A percentile compares a stretch with the other conserved stretches of the same genome.
Evolutionary conservation across 1,140 invertebrate genomes (phyloP).

Genomic region (Lordiphosa clarofinis): DNA sequence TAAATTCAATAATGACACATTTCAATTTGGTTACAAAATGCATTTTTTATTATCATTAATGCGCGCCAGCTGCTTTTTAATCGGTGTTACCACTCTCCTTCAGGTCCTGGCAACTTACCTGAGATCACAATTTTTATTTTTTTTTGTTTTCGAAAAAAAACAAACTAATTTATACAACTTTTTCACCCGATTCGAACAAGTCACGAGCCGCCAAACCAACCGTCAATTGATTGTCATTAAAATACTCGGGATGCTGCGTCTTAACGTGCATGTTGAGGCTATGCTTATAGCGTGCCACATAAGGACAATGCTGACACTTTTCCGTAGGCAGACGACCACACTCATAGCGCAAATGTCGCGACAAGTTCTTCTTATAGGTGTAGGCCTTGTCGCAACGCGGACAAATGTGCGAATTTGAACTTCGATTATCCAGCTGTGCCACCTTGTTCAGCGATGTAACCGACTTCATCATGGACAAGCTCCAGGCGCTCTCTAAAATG

Average conservation of each 20-base stretch:
- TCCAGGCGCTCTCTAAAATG: constrained; percentile 66
- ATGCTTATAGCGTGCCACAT: constrained; percentile 82
- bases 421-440: constrained; percentile 9
- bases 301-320: constrained; percentile 82
- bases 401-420: constrained; percentile 73
- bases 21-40: constrained; percentile 66
- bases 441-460: constrained; percentile 71
- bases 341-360: constrained; percentile 82
- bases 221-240: not conserved
- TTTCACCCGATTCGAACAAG: constrained; percentile 20
- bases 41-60: constrained; percentile 64
- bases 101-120: constrained; percentile 46
- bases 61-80: not conserved
- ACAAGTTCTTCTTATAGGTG: constrained; percentile 82
- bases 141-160: too few relatives aligned
- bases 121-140: not conserved
- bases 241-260: constrained; percentile 67
- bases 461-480: constrained; percentile 59
- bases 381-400: constrained; percentile 83
- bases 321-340: constrained; percentile 83
- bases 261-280: constrained; percentile 81
- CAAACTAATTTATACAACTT: not conserved
- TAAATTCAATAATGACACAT: constrained; percentile 73
- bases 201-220: constrained; percentile 8
- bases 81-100: not conserved